phyloP scores from a whole-genome alignment of 2,888 invertebrate genomes.

The Hypsopygia costalis region DNA sequence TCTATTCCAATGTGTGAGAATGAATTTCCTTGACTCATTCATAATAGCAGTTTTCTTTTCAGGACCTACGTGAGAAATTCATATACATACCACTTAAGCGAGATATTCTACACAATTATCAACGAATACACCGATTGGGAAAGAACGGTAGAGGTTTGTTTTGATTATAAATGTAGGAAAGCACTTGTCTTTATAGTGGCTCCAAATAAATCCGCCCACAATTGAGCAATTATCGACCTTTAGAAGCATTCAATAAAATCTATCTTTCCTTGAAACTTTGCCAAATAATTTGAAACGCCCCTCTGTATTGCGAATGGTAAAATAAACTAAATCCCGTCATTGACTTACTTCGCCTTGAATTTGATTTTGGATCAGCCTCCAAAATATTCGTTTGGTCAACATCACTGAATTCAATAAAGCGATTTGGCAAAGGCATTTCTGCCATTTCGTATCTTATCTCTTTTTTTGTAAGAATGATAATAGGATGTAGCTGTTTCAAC shows the following conservation, averaged over 20 bases:
- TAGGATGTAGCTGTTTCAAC: constrained; percentile 1
- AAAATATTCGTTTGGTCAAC: constrained; percentile 18
- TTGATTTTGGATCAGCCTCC: constrained; percentile 24
- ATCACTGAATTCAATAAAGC: constrained; percentile 20
- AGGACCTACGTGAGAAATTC: constrained; percentile 96
- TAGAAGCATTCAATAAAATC: neutral
- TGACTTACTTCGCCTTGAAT: constrained; percentile 13
- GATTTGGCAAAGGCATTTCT: constrained; percentile 13
- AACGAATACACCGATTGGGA: constrained; percentile 99
- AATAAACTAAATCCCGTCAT: constrained; percentile 4
- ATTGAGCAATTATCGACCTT: neutral
- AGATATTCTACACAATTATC: constrained; percentile 97
- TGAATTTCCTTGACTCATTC: too few species aligned
- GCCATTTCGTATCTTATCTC: constrained; percentile 5
- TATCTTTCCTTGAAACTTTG: constrained; percentile 4
- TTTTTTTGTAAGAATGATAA: constrained; percentile 7
- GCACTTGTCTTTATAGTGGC: too few species aligned
- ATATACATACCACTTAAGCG: constrained; percentile 96
- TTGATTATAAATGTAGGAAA: constrained; percentile 31
- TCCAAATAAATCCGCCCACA: too few species aligned
- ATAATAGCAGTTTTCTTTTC: constrained; percentile 37
- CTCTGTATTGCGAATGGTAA: constrained; percentile 1
- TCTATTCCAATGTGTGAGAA: too few species aligned
- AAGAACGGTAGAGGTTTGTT: constrained; percentile 86
- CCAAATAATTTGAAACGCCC: constrained; percentile 3